Percentiles rank a stretch among this genome's conserved stretches.
Evolutionary conservation across 1,140 invertebrate genomes (phyloP).

Genomic region (Brachystomella parvula): DNA sequence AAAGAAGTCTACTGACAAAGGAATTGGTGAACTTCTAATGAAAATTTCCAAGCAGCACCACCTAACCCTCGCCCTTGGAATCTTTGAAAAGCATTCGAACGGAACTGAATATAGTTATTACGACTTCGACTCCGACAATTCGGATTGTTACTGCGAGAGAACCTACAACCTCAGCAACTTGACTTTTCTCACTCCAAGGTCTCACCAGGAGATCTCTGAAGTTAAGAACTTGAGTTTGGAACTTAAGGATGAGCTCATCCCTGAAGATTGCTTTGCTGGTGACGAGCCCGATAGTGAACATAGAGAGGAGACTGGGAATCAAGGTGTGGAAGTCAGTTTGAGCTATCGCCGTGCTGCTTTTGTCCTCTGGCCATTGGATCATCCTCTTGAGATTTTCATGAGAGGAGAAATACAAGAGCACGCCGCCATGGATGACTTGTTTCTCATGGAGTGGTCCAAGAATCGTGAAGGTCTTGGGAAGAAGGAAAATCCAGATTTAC

Average conservation of each 20-base stretch:
- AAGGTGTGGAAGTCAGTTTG: background rate
- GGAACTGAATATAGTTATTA: background rate
- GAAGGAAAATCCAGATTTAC: no score
- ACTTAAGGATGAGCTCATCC: background rate
- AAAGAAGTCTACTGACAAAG: conserved; percentile 9
- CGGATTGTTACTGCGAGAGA: background rate
- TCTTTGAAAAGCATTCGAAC: background rate
- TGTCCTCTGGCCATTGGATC: background rate
- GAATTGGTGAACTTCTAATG: background rate
- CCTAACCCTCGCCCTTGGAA: background rate
- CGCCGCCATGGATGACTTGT: background rate
- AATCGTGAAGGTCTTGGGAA: no score
- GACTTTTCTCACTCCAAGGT: background rate
- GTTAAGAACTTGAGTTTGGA: background rate
- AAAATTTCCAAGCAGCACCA: background rate
- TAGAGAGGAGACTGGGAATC: background rate
- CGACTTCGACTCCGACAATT: background rate
- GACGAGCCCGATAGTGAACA: background rate
- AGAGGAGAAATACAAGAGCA: no score
- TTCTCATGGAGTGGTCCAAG: background rate
- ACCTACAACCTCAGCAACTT: background rate
- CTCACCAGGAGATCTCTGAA: background rate
- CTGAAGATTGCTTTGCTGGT: background rate
- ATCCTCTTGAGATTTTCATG: background rate
- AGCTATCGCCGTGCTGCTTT: background rate